Evolutionary conservation across 2,888 invertebrate species (phyloP).

Genomic region (Galeruca laticollis): DNA sequence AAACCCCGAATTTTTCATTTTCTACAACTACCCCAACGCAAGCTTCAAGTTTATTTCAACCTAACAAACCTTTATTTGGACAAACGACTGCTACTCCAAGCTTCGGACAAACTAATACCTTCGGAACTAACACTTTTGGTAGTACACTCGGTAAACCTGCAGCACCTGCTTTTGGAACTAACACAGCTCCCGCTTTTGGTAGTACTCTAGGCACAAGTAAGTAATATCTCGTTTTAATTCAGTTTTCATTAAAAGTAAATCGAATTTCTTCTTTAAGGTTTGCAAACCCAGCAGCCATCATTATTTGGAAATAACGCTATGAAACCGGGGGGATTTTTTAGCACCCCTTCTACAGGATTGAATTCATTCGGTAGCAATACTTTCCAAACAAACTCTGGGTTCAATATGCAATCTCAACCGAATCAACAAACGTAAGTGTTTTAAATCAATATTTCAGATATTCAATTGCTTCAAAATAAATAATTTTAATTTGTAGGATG

Average conservation of each 20-base stretch:
- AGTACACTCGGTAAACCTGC: constrained; percentile 60
- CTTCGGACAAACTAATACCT: constrained; percentile 47
- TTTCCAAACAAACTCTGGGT: constrained; percentile 57
- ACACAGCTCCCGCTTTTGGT: constrained; percentile 49
- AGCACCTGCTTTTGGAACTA: constrained; percentile 59
- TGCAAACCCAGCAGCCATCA: constrained; percentile 44
- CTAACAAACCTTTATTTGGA: constrained; percentile 59
- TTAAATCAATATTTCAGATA: constrained; percentile 10
- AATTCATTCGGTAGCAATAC: constrained; percentile 36
- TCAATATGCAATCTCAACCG: constrained; percentile 62
- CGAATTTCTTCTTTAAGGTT: constrained; percentile 25
- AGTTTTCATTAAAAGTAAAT: background rate
- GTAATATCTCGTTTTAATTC: background rate
- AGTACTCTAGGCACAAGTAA: constrained; percentile 44
- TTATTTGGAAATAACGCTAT: constrained; percentile 68
- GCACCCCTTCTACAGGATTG: constrained; percentile 61
- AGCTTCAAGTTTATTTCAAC: constrained; percentile 53
- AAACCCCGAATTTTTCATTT: constrained; percentile 62
- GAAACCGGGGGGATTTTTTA: constrained; percentile 71
- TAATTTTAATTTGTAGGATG: constrained; percentile 47
- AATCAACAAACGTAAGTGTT: constrained; percentile 54
- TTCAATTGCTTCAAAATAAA: background rate
- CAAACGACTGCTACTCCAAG: constrained; percentile 50
- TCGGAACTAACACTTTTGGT: constrained; percentile 51
- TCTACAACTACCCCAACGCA: constrained; percentile 54